Percentiles rank a stretch among this genome's conserved stretches.
Evolutionary conservation across 2,113 vertebrate genomes (phyloP).

Genomic region (Oreochromis tanganicae): DNA sequence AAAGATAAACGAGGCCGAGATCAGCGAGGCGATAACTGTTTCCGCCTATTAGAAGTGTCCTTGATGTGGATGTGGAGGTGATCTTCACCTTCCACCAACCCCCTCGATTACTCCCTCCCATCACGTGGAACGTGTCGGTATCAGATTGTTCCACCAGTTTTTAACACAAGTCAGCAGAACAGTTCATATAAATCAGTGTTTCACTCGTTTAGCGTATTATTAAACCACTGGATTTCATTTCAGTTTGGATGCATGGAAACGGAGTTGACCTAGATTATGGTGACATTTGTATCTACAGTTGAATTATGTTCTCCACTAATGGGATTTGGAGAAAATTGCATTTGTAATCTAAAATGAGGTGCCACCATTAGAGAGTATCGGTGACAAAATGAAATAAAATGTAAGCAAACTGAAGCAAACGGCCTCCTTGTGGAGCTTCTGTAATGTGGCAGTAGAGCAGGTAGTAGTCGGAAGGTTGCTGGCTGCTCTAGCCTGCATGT

Average conservation of each 20-base stretch:
- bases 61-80: constrained; percentile 12
- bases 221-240: neutral
- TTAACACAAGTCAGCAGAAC: neutral
- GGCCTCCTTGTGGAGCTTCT: neutral
- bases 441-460: neutral
- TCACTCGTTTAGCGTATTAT: neutral
- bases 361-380: neutral
- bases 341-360: neutral
- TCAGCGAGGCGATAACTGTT: neutral
- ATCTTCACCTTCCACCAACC: constrained; percentile 5
- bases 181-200: neutral
- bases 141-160: neutral
- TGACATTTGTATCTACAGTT: neutral
- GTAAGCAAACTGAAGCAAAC: neutral
- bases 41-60: constrained; percentile 18
- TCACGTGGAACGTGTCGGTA: neutral
- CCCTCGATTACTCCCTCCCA: neutral
- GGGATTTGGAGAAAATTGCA: neutral
- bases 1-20: constrained; percentile 12
- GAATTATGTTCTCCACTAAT: neutral
- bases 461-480: neutral
- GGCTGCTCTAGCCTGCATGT: neutral
- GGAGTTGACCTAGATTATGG: neutral
- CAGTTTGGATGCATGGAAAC: neutral
- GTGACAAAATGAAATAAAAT: neutral